Evolutionary conservation across 2,797 vertebrate genomes (phyloP).

Genomic region (Dromococcyx pavoninus): DNA sequence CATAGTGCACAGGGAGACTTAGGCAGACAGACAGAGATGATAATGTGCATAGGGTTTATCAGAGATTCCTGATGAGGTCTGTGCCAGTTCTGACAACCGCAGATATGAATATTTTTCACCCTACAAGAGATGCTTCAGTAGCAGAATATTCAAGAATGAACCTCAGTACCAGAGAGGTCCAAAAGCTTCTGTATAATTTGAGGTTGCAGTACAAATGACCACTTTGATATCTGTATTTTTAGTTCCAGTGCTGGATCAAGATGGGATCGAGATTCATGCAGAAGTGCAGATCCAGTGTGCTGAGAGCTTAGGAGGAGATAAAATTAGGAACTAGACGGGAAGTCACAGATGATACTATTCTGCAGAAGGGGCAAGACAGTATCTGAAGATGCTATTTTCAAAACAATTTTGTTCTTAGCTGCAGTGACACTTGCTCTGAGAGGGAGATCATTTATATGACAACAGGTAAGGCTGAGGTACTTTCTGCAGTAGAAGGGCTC

Average conservation of each 20-base stretch:
- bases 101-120: not conserved
- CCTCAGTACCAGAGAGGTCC: not conserved
- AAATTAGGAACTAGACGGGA: conserved; percentile 36
- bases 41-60: not conserved
- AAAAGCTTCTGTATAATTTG: not conserved
- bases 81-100: not conserved
- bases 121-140: not conserved
- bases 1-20: not conserved
- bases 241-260: not conserved
- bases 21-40: not conserved
- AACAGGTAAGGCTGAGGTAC: not conserved
- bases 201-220: not conserved
- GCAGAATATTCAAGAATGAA: not conserved
- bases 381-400: not conserved
- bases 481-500: not conserved
- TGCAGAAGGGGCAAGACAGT: not conserved
- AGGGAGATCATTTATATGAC: not conserved
- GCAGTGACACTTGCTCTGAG: not conserved
- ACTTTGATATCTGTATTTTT: conserved; percentile 17
- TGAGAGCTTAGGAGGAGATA: conserved; percentile 1
- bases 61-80: not conserved
- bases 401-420: conserved; percentile 11
- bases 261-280: not conserved
- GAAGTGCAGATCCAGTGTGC: not conserved
- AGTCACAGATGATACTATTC: not conserved